Percentiles rank a stretch among this genome's conserved stretches.
These are phyloP conservation scores for Neogobius melanostomus DNA, from an alignment of 2,113 vertebrate genomes.

Conservation along the genomic window DNA sequence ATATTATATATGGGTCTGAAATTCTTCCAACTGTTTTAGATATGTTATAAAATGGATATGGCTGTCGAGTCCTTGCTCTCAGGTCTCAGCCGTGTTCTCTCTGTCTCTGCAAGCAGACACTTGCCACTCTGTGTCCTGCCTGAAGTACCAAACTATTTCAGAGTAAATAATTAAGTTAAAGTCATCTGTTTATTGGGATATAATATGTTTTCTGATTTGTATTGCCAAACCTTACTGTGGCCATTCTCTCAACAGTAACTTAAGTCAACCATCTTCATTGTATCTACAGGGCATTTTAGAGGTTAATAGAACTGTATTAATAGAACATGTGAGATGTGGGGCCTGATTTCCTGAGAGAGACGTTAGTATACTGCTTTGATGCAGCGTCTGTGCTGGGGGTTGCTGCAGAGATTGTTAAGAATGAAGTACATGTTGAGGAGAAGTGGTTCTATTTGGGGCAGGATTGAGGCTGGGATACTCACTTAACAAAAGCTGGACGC, in stretches of 20 bases:
- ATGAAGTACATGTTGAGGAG: slow-evolving; percentile 28
- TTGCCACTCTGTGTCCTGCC: not conserved
- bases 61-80: slow-evolving; percentile 10
- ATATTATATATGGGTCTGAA: no score
- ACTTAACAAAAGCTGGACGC: slow-evolving; percentile 31
- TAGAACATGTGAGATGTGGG: not conserved
- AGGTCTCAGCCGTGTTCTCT: slow-evolving; percentile 9
- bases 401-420: slow-evolving; percentile 13
- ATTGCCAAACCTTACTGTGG: not conserved
- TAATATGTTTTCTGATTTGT: not conserved
- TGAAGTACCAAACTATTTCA: not conserved
- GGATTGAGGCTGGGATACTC: slow-evolving; percentile 31
- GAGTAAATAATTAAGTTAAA: no score
- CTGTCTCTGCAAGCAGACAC: not conserved
- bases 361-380: not conserved
- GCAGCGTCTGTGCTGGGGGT: not conserved
- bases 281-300: not conserved
- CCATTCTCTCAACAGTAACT: not conserved
- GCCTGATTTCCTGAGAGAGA: not conserved
- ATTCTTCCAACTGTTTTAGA: no score
- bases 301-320: not conserved
- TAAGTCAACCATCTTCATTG: not conserved
- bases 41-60: no score
- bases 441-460: slow-evolving; percentile 36
- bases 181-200: no score